phyloP scores from a whole-genome alignment of 2,888 invertebrate genomes.

The Latheticus oryzae region DNA sequence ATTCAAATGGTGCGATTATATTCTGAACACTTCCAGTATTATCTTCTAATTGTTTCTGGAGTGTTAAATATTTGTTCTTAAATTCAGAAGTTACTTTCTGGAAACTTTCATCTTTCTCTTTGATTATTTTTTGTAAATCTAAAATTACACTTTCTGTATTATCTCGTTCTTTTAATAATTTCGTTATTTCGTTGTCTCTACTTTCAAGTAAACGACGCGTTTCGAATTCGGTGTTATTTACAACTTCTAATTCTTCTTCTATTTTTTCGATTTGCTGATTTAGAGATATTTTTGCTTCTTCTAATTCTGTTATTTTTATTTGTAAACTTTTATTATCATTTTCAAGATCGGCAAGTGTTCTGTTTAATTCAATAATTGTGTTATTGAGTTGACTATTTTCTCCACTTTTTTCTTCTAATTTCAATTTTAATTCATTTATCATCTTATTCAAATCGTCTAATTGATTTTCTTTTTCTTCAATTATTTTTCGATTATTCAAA shows the following conservation, averaged over 20 bases:
- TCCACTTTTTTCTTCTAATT: constrained; percentile 68
- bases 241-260: constrained; percentile 56
- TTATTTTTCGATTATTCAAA: constrained; percentile 48
- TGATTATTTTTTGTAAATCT: constrained; percentile 64
- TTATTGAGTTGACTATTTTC: constrained; percentile 61
- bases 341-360: constrained; percentile 64
- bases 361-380: constrained; percentile 68
- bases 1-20: constrained; percentile 57
- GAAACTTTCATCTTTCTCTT: constrained; percentile 65
- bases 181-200: constrained; percentile 66
- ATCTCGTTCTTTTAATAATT: constrained; percentile 65
- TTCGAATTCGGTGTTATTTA: constrained; percentile 33
- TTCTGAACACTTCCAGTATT: constrained; percentile 59
- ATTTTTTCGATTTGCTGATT: constrained; percentile 68
- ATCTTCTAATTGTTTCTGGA: constrained; percentile 61
- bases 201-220: constrained; percentile 56
- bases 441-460: constrained; percentile 64
- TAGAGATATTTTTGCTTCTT: constrained; percentile 69
- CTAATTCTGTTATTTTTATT: constrained; percentile 62
- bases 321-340: constrained; percentile 63
- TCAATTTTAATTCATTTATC: constrained; percentile 67
- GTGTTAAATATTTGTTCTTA: constrained; percentile 59
- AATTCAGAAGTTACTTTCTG: constrained; percentile 60
- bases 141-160: constrained; percentile 58
- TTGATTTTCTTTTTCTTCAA: constrained; percentile 46